Evolutionary conservation across 2,797 vertebrate species (phyloP).

Genomic region (Emys orbicularis): DNA sequence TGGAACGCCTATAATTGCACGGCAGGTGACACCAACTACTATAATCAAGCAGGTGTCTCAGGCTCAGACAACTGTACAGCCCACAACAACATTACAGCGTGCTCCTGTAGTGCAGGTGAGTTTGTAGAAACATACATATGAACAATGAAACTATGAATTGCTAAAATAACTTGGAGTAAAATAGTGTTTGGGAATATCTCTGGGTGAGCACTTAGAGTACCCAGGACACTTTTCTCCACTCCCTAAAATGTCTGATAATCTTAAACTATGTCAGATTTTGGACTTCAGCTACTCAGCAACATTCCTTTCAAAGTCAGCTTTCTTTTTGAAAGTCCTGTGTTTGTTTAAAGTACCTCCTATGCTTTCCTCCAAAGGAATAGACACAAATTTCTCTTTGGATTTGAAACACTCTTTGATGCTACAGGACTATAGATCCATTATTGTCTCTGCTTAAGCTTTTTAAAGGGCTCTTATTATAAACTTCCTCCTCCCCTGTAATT

Average conservation of each 20-base stretch:
- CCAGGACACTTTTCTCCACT: not conserved
- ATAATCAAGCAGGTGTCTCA: slow-evolving; percentile 93
- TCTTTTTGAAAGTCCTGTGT: not conserved
- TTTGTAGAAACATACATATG: not conserved
- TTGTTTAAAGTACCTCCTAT: not conserved
- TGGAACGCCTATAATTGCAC: slow-evolving; percentile 89
- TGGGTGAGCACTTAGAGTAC: not conserved
- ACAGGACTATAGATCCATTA: not conserved
- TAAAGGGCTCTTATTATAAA: not conserved
- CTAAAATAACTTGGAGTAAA: not conserved
- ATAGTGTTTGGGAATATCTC: not conserved
- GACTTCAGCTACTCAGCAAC: not conserved
- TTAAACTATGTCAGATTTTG: not conserved
- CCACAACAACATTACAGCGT: slow-evolving; percentile 92
- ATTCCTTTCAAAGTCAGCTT: not conserved
- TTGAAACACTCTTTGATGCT: not conserved
- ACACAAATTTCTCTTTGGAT: not conserved
- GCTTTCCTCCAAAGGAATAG: not conserved
- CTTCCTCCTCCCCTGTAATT: not conserved
- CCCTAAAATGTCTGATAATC: not conserved
- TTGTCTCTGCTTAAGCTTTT: not conserved
- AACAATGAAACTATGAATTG: not conserved
- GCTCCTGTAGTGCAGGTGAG: slow-evolving; percentile 92
- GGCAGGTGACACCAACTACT: slow-evolving; percentile 91
- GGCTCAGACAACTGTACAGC: slow-evolving; percentile 87